Evolutionary conservation across 2,888 invertebrate species (phyloP).

Genomic region (Tetragonula carbonaria): DNA sequence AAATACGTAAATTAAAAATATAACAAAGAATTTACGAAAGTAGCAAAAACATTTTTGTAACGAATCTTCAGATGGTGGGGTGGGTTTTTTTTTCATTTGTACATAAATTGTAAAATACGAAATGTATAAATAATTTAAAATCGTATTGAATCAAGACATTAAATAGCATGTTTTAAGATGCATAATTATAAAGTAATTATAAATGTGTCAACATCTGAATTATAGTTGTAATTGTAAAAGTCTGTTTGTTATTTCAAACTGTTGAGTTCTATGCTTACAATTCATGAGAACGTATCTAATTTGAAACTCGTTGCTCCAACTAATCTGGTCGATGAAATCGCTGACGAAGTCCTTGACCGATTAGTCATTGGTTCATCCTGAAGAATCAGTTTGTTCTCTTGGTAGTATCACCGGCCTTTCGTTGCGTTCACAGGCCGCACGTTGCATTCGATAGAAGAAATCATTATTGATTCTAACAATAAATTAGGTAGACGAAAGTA

Average conservation of each 20-base stretch:
- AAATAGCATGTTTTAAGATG: too few species aligned
- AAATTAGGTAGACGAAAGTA: not conserved
- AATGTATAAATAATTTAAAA: too few species aligned
- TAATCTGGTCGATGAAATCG: not conserved
- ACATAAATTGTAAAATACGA: too few species aligned
- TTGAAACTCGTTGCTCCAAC: not conserved
- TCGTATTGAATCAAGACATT: too few species aligned
- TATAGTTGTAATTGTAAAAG: not conserved
- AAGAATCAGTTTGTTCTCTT: not conserved
- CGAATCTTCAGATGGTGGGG: too few species aligned
- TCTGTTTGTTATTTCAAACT: not conserved
- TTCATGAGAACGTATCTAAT: not conserved
- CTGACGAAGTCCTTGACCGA: not conserved
- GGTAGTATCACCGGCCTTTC: not conserved
- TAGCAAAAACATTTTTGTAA: too few species aligned
- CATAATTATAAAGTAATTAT: too few species aligned
- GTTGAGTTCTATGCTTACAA: not conserved
- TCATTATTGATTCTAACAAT: not conserved
- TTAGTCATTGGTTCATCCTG: not conserved
- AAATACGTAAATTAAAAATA: not conserved
- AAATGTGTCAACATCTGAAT: not conserved
- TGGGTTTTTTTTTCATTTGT: too few species aligned
- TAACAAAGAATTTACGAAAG: not conserved
- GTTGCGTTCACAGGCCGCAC: not conserved
- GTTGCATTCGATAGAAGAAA: not conserved